Percentiles rank a stretch among this genome's conserved stretches.
These are phyloP conservation scores for Cheumatopsyche charites DNA, from an alignment of 1,140 invertebrate species.

Conservation along the genomic window DNA sequence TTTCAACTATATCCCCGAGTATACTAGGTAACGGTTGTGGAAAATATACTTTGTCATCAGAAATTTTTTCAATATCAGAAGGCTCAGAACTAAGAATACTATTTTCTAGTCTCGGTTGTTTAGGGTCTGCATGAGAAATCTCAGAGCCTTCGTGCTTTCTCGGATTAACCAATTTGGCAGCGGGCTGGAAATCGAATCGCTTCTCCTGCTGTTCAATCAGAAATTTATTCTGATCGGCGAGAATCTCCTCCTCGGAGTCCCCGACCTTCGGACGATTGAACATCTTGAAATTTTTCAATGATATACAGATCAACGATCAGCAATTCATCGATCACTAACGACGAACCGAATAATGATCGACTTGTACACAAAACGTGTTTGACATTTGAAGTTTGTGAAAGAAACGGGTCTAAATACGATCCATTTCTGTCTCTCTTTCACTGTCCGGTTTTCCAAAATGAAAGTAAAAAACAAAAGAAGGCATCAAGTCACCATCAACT, in stretches of 20 bases:
- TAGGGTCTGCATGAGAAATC: conserved; percentile 44
- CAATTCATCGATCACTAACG: too few relatives aligned
- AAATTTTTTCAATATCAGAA: background rate
- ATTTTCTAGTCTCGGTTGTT: conserved; percentile 14
- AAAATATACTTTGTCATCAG: conserved; percentile 60
- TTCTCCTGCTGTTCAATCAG: conserved; percentile 60
- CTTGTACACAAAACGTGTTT: too few relatives aligned
- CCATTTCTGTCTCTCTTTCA: too few relatives aligned
- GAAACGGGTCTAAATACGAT: too few relatives aligned
- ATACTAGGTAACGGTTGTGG: conserved; percentile 59
- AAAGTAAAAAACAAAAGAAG: too few relatives aligned
- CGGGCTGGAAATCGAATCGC: conserved; percentile 60
- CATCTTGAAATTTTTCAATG: conserved; percentile 36
- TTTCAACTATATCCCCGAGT: conserved; percentile 68
- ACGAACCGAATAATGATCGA: too few relatives aligned
- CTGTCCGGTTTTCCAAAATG: too few relatives aligned
- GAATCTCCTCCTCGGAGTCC: conserved; percentile 72
- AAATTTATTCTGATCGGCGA: conserved; percentile 74
- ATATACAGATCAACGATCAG: too few relatives aligned
- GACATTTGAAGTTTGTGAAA: too few relatives aligned
- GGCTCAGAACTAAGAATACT: too few relatives aligned
- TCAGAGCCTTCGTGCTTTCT: conserved; percentile 50
- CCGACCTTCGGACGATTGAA: conserved; percentile 64
- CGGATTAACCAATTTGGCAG: conserved; percentile 65
- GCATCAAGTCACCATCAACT: too few relatives aligned